Base-by-base conservation (phyloP, 2,113 vertebrate genomes). In the Lycocorax pyrrhopterus region DNA sequence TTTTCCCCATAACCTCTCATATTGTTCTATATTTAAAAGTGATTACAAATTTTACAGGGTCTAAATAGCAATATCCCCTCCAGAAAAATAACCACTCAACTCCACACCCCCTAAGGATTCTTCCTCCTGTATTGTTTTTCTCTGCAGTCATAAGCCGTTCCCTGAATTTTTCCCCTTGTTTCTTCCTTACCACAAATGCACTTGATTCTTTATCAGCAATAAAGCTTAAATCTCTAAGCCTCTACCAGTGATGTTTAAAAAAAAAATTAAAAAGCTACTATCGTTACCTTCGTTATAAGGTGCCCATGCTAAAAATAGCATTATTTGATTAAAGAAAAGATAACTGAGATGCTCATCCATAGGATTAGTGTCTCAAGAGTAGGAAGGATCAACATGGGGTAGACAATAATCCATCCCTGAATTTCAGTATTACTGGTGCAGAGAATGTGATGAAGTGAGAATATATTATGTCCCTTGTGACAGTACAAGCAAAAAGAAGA, bases 271-370 rank as follows among this genome's bases (percentile, higher is more conserved):
- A 74, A 49, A 22, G 4, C 58, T 66, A 9, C 30, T 87, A 25
- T 87, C 59, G 73, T 88, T 58, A 49, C 39, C 19, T 76, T 83
- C 3, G 7, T 62, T 89, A 37, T 60, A 86, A 90, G 11, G 43
- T 63, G 22, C 55, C 43, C 5, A 1, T 41, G n/a, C 68, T 95
- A 97, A 92, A 96, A 94, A 95, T 85, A 93, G 47, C 33, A 67
- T 33, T 80, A 67, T 26, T 83, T 90, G 82, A 93, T 96, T 86
- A 84, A 90, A 94, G 73, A 58, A 92, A 89, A 95, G 93, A 86
- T 92, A 90, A 90, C 68, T 9, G 64, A 92, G 35, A 84, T 88
- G 25, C 30, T 95, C 55, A 77, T 93, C 75, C 55, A 26, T 13
- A 77, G 79, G 84, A 93, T 95, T 95, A 96, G 33, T 25, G 39